Percentiles rank a stretch among this genome's conserved stretches.
Conservation (phyloP, 1,140 invertebrate genomes). For the Drosophila gunungcola region DNA sequence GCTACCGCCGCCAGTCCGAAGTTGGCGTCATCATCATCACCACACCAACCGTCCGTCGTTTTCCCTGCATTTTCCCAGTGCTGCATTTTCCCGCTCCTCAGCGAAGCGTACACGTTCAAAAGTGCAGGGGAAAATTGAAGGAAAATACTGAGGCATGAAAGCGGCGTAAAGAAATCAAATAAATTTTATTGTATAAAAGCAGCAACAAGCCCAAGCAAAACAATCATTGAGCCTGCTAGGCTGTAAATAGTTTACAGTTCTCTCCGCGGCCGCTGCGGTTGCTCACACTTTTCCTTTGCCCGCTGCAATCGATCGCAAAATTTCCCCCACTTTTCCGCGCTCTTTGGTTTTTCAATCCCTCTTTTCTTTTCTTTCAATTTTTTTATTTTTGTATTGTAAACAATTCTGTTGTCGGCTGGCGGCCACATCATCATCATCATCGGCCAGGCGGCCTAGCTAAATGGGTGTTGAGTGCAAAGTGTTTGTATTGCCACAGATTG, state of each 20-base stretch:
- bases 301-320: conserved; percentile 76
- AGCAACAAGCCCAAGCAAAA: conserved; percentile 59
- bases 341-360: conserved; percentile 27
- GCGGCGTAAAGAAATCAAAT: conserved; percentile 80
- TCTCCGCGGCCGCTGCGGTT: conserved; percentile 72
- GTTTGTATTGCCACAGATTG: conserved; percentile 65
- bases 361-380: conserved; percentile 18
- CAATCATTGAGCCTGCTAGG: conserved; percentile 71
- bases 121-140: conserved; percentile 78
- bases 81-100: conserved; percentile 49
- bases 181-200: conserved; percentile 81
- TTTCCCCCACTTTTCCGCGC: conserved; percentile 35
- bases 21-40: conserved; percentile 46
- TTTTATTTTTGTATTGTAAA: conserved; percentile 61
- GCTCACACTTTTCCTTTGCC: conserved; percentile 62
- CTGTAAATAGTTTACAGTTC: conserved; percentile 82
- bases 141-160: conserved; percentile 81
- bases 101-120: conserved; percentile 57
- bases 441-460: conserved; percentile 61
- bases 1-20: conserved; percentile 53
- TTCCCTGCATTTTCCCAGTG: conserved; percentile 24
- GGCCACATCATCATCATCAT: conserved; percentile 56
- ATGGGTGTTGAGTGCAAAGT: conserved; percentile 82
- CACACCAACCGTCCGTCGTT: conserved; percentile 26
- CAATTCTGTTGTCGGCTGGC: conserved; percentile 72